Conservation (phyloP, 2,888 invertebrate species). For the Athetis lepigone region DNA sequence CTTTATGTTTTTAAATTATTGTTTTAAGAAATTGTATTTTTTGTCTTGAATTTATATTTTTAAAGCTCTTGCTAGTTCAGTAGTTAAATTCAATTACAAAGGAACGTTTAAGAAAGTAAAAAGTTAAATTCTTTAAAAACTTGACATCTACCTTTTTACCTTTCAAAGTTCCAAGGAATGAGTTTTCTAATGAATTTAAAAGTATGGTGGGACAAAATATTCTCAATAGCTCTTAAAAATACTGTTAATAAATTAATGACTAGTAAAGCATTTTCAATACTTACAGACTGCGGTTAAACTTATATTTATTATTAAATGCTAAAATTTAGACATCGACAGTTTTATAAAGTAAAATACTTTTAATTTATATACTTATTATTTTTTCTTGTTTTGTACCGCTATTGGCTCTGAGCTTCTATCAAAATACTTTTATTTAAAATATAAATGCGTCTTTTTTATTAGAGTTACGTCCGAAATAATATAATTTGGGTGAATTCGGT, state of each 20-base stretch:
- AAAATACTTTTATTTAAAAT: conserved; percentile 1
- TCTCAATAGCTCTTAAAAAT: conserved; percentile 39
- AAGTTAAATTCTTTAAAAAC: conserved; percentile 14
- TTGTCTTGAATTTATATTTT: too few species aligned
- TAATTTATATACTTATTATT: not conserved
- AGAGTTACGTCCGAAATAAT: not conserved
- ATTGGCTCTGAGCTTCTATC: conserved; percentile 17
- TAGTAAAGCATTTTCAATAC: conserved; percentile 59
- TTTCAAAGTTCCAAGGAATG: conserved; percentile 54
- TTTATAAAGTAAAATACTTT: not conserved
- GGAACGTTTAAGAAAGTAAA: conserved; percentile 22
- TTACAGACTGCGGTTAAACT: conserved; percentile 35
- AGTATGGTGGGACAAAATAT: conserved; percentile 54
- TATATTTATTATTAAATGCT: conserved; percentile 14
- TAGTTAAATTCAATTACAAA: conserved; percentile 34
- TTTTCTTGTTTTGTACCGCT: conserved; percentile 31
- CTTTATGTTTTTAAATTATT: too few species aligned
- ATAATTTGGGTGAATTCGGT: not conserved
- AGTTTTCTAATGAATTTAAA: conserved; percentile 44
- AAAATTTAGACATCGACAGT: conserved; percentile 3
- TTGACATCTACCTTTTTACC: conserved; percentile 37
- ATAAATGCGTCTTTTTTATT: conserved; percentile 4
- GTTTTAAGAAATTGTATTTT: too few species aligned
- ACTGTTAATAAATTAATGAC: conserved; percentile 62
- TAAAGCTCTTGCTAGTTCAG: conserved; percentile 31